Base-by-base conservation (phyloP, 1,140 invertebrate species). In the Zaprionus ornatus region DNA sequence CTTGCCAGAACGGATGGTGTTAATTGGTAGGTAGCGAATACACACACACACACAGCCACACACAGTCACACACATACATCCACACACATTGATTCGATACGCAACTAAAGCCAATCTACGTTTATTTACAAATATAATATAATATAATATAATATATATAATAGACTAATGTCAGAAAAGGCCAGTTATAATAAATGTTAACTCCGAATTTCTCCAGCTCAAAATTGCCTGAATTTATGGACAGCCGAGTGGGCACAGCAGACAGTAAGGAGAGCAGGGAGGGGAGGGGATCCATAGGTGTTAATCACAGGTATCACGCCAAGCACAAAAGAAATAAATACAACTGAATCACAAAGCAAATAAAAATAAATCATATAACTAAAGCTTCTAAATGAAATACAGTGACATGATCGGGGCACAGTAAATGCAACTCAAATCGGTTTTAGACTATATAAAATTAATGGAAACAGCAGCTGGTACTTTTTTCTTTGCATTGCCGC, bases 1-100 rank as follows among this genome's bases (percentile, higher is more conserved):
- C 72, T 73, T 50, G 73, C 61, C 76, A 75, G 74, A 77, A 67
- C 63, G 74, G 69, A 75, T 70, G 73, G 81, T 83, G 81, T 85
- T 83, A 83, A 83, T 83, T 85, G 81, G 63, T 50, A 50, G 45
- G 45, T 23, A 50, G 40, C n/a, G n/a, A n/a, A 45, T 3, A 45
- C 40, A 50, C 10, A 23, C 19, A 50, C 10, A 3, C 19, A 13
- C 10, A 17, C n/a, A 32, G 1, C 7, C 29, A 42, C 7, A 9
- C 0, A 27, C 27, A 27, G 6, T 3, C 27, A 27, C 27, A 37
- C 35, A 37, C 35, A 37, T n/a, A n/a, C n/a, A n/a, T n/a, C n/a
- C 35, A 5, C 3, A 15, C 40, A 37, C 13, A 37, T 9, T 19
- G 45, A 50, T 45, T 45, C 40, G 45, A 23, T 50, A 19, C 45